Evolutionary conservation across 2,113 vertebrate genomes (phyloP).

Genomic region (Saguinus imperator): DNA sequence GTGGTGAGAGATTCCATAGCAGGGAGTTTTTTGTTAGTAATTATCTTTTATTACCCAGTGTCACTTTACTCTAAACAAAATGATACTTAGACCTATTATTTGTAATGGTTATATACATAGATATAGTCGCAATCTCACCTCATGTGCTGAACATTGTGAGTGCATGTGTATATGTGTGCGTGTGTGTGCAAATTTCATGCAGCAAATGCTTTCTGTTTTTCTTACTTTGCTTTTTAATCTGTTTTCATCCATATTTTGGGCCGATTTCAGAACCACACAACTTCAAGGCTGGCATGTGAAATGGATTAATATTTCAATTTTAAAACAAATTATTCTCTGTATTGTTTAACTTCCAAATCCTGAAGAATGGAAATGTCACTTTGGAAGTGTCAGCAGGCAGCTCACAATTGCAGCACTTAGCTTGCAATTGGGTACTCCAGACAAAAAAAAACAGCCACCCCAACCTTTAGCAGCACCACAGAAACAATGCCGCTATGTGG

Average conservation of each 20-base stretch:
- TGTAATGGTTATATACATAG: not conserved
- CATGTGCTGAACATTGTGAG: rapidly evolving
- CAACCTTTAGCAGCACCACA: not conserved
- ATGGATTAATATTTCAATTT: not conserved
- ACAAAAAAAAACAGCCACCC: not conserved
- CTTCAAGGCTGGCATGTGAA: not conserved
- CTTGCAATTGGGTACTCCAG: not conserved
- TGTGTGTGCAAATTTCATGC: not conserved
- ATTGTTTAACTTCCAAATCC: not conserved
- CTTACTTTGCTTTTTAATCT: not conserved
- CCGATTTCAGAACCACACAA: not conserved
- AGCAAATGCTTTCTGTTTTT: not conserved
- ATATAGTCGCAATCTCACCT: not conserved
- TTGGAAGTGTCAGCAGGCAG: not conserved
- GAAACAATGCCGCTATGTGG: rapidly evolving
- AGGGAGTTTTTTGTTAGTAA: not conserved
- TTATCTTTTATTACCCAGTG: not conserved
- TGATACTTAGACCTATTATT: not conserved
- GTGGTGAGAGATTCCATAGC: not conserved
- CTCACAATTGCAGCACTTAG: not conserved
- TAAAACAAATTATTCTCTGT: not conserved
- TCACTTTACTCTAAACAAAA: not conserved
- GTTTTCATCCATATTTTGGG: not conserved
- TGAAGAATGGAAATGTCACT: not conserved
- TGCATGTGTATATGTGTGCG: rapidly evolving